Percentiles rank a stretch among this genome's conserved stretches.
Evolutionary conservation across 2,888 invertebrate genomes (phyloP).

Genomic region (Callyntrura guangdongensis): DNA sequence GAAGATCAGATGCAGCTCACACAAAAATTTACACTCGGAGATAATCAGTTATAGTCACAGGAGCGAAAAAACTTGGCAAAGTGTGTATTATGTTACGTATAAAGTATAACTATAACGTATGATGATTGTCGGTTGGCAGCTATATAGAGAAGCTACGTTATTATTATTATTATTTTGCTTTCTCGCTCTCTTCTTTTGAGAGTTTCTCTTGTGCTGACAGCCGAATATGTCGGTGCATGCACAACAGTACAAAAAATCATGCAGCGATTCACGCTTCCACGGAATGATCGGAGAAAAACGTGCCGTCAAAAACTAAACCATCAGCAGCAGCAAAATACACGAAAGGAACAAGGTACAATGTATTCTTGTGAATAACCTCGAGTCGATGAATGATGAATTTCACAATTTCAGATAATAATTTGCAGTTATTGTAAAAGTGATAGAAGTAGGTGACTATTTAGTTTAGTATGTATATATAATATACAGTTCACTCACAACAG

Average conservation of each 20-base stretch:
- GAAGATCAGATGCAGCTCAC: conserved; percentile 60
- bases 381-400: conserved; percentile 20
- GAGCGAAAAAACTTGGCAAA: neutral
- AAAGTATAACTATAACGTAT: neutral
- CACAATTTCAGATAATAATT: conserved; percentile 26
- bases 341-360: conserved; percentile 12
- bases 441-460: neutral
- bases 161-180: neutral
- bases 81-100: conserved; percentile 23
- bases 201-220: neutral
- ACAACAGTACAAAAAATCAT: conserved; percentile 44
- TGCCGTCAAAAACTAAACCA: conserved; percentile 2
- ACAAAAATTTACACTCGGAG: conserved; percentile 20
- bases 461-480: neutral
- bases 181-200: conserved; percentile 7
- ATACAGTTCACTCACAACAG: conserved; percentile 8
- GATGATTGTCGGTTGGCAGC: no score
- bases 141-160: neutral
- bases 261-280: conserved; percentile 58
- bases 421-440: conserved; percentile 6
- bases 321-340: neutral
- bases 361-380: conserved; percentile 50
- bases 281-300: conserved; percentile 56
- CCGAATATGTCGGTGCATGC: conserved; percentile 46
- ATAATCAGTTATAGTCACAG: neutral